Evolutionary conservation across 2,797 vertebrate genomes (phyloP), one percentile per base, ranked within the genome.

Genomic region (Distichodus sexfasciatus): DNA sequence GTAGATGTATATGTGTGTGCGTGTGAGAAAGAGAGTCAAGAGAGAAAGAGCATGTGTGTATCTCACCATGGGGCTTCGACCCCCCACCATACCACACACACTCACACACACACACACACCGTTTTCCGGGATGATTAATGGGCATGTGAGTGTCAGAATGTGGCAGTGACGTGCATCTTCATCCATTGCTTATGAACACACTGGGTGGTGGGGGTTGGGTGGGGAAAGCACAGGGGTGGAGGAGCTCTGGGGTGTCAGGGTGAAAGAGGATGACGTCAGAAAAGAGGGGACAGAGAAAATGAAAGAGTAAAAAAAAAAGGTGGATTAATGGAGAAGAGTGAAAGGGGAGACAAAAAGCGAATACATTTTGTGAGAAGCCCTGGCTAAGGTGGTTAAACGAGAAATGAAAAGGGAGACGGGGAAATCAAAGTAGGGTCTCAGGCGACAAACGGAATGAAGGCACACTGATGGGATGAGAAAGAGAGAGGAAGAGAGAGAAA

Each of bases 111-210:
- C n/a, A n/a, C n/a, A n/a, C n/a, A n/a, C n/a, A n/a, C n/a, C n/a
- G 76, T 67, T 65, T 64, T 71, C 78, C 62, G 43, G 66, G 47
- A 38, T 84, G 80, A 84, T 79, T 71, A 81, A 86, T 76, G 75
- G 41, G 68, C 6, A 21, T 78, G 78, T 79, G 78, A 73, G 21
- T 65, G 61, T 57, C 72, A 61, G 81, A 83, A 54, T 71, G 75
- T 76, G 72, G 65, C 77, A 69, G 63, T 76, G 74, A 76, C 67
- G 59, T 72, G 66, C 53, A 53, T 38, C 29, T 64, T 69, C 68
- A 38, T 50, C 69, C 69, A 50, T 44, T 70, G 62, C 60, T 63
- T 29, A 33, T 69, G 60, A 67, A 51, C n/a, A n/a, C n/a, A n/a
- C n/a, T n/a, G n/a, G n/a, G n/a, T n/a, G 59, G 47, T 24, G 3